Conservation (phyloP, 2,888 invertebrate genomes). For the Morinoia aosen region DNA sequence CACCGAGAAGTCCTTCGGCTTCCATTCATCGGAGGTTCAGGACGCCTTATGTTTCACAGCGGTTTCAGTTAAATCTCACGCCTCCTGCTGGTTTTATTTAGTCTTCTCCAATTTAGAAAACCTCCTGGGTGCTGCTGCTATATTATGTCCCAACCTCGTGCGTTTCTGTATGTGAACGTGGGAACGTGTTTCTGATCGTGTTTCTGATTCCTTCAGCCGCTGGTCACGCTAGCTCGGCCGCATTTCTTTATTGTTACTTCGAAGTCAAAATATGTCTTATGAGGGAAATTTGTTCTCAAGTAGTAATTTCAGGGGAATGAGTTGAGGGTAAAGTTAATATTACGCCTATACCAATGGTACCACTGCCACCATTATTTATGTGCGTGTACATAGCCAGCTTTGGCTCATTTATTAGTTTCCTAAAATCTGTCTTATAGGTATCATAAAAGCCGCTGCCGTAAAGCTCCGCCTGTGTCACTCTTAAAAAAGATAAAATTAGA, state of each 20-base stretch:
- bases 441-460: too few species aligned
- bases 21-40: neutral
- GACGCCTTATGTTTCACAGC: neutral
- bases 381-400: neutral
- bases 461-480: too few species aligned
- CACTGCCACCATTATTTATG: neutral
- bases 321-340: neutral
- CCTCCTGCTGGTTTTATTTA: neutral
- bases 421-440: too few species aligned
- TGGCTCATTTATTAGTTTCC: neutral
- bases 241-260: neutral
- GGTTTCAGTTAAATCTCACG: neutral
- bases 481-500: too few species aligned
- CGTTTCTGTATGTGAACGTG: neutral
- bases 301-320: neutral
- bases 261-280: neutral
- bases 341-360: neutral
- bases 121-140: neutral
- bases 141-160: neutral
- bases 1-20: neutral
- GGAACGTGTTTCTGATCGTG: neutral
- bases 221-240: neutral
- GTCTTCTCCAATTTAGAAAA: neutral
- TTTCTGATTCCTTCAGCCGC: neutral
- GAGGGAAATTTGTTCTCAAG: neutral